Evolutionary conservation across 2,797 vertebrate genomes (phyloP), one percentile per base, ranked within the genome.

Genomic region (Anguilla pacifica): DNA sequence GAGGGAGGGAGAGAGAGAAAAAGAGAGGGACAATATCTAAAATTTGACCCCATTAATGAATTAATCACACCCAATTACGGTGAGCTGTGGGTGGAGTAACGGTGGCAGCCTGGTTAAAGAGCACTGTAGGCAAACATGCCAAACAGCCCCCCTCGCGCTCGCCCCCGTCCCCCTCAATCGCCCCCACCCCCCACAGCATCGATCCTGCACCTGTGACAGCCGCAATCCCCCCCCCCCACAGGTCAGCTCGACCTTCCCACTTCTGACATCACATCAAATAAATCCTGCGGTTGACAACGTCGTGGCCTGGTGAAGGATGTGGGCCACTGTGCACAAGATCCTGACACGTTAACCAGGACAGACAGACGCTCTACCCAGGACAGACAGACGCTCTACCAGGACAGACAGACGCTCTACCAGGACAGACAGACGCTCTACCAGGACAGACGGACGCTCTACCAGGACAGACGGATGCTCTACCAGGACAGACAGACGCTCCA

Each of bases 21-120:
- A 31, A 74, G 72, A 19, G 31, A n/a, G 77, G 19, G 11, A 81
- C 77, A 28, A 11, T n/a, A 49, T 81, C 43, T 25, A 46, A 43
- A 81, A 25, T 81, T 81, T 81, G 77, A 81, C 77, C 77, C 77
- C 77, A 81, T 81, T 81, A 46, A 81, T 81, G 43, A 81, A 81
- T 81, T 81, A 81, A 81, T 81, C 43, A 81, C 39, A 81, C 77
- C 70, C 77, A 81, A 49, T 81, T 49, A 49, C 6, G 19, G 39
- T 2, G 43, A 81, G 77, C 6, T 1, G 43, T 35, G 3, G 74
- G 74, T 43, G 39, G 74, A 43, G 77, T 81, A 43, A 77, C 31
- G 15, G 35, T 19, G 72, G 13, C 72, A 43, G 43, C 43, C 19
- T 15, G 39, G 17, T 43, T 43, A 17, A 43, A 35, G 70, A 72